A percentile compares a stretch with the other conserved stretches of the same genome.
Conservation (phyloP, 2,888 invertebrate genomes). For the Cerceris rybyensis region DNA sequence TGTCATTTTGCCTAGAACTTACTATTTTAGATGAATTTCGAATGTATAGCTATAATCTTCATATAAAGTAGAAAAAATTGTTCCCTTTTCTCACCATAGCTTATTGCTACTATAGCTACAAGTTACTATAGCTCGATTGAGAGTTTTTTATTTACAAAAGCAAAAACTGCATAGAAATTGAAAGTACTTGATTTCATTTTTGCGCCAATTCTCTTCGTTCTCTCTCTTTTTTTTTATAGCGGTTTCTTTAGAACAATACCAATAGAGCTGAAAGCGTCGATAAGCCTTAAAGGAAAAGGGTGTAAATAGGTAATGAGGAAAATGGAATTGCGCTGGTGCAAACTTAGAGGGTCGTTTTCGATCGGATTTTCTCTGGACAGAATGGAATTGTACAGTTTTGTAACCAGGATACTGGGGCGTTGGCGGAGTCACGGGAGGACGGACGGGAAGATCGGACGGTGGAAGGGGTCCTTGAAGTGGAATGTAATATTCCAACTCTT, state of each 20-base stretch:
- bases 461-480: conserved; percentile 67
- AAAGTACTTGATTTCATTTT: conserved; percentile 1
- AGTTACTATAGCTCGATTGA: too few relatives aligned
- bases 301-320: conserved; percentile 14
- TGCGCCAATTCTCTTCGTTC: background rate
- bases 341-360: conserved; percentile 28
- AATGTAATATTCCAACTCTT: conserved; percentile 52
- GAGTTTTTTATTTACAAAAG: background rate
- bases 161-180: background rate
- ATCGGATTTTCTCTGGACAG: conserved; percentile 24
- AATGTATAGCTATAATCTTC: too few relatives aligned
- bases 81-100: too few relatives aligned
- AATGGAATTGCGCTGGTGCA: conserved; percentile 29
- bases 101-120: too few relatives aligned
- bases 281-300: conserved; percentile 26
- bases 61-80: too few relatives aligned
- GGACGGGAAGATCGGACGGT: conserved; percentile 66
- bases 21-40: too few relatives aligned
- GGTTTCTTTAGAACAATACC: conserved; percentile 19
- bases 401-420: conserved; percentile 18
- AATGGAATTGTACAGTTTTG: conserved; percentile 20
- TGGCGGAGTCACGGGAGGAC: conserved; percentile 57
- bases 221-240: background rate
- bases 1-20: background rate
- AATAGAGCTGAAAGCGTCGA: conserved; percentile 27